Evolutionary conservation across 1,140 invertebrate species (phyloP).

Genomic region (Sitophilus oryzae): DNA sequence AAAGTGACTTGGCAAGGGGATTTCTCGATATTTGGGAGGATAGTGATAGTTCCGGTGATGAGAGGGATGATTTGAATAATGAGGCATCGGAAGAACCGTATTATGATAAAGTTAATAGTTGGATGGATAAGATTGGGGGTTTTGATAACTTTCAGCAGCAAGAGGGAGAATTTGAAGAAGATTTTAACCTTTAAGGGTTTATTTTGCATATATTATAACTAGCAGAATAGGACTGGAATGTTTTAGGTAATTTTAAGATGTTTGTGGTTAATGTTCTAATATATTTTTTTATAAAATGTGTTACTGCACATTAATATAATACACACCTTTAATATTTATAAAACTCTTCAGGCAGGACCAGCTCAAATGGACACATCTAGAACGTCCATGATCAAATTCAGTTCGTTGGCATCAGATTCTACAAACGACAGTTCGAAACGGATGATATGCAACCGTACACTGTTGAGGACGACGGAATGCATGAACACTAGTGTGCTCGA

Average conservation of each 20-base stretch:
- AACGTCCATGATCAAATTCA: conserved; percentile 37
- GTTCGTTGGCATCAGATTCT: conserved; percentile 23
- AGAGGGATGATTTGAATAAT: not conserved
- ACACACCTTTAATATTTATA: too few species aligned
- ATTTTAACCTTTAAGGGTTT: not conserved
- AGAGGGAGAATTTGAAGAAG: not conserved
- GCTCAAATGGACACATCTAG: conserved; percentile 42
- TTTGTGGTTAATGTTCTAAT: too few species aligned
- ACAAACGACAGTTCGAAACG: conserved; percentile 43
- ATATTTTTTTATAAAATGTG: too few species aligned
- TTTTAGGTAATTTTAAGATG: too few species aligned
- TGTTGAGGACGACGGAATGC: conserved; percentile 58
- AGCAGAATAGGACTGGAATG: not conserved
- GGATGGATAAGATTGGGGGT: conserved; percentile 9
- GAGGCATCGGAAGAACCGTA: not conserved
- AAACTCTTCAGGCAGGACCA: too few species aligned
- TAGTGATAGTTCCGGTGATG: conserved; percentile 4
- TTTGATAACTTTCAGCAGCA: not conserved
- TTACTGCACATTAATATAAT: too few species aligned
- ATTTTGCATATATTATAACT: too few species aligned
- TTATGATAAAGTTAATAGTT: conserved; percentile 18
- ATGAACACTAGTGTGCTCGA: conserved; percentile 66
- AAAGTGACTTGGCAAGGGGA: conserved; percentile 9
- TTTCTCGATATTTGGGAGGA: conserved; percentile 23
- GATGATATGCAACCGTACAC: conserved; percentile 59